Evolutionary conservation across 2,113 vertebrate species (phyloP).

Genomic region (Ifrita kowaldi): DNA sequence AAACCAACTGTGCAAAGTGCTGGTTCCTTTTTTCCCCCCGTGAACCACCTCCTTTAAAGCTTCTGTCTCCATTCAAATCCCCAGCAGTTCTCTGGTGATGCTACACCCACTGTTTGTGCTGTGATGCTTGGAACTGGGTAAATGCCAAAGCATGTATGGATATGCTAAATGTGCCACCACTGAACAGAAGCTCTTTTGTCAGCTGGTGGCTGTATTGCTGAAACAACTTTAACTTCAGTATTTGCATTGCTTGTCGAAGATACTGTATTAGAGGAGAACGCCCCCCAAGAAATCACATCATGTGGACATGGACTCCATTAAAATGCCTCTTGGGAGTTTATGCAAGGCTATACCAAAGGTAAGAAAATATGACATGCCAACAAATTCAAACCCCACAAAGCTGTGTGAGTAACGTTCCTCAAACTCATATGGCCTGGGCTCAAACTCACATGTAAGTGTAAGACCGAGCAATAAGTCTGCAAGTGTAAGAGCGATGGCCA

Average conservation of each 20-base stretch:
- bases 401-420: not conserved
- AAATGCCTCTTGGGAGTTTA: not conserved
- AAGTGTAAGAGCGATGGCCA: not conserved
- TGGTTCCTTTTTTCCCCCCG: not conserved
- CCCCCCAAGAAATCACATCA: not conserved
- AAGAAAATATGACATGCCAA: not conserved
- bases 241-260: not conserved
- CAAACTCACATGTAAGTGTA: not conserved
- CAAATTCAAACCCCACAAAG: not conserved
- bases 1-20: not conserved
- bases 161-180: not conserved
- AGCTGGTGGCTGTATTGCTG: not conserved
- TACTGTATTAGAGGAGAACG: rapidly evolving
- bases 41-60: not conserved
- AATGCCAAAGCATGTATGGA: not conserved
- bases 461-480: not conserved
- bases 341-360: not conserved
- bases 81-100: rapidly evolving
- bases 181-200: not conserved
- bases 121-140: not conserved
- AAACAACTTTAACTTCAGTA: not conserved
- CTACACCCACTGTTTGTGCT: not conserved
- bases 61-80: not conserved
- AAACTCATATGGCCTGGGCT: not conserved
- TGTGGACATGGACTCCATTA: not conserved